Evolutionary conservation across 1,140 invertebrate genomes (phyloP).

Genomic region (Drosophila kikkawai): DNA sequence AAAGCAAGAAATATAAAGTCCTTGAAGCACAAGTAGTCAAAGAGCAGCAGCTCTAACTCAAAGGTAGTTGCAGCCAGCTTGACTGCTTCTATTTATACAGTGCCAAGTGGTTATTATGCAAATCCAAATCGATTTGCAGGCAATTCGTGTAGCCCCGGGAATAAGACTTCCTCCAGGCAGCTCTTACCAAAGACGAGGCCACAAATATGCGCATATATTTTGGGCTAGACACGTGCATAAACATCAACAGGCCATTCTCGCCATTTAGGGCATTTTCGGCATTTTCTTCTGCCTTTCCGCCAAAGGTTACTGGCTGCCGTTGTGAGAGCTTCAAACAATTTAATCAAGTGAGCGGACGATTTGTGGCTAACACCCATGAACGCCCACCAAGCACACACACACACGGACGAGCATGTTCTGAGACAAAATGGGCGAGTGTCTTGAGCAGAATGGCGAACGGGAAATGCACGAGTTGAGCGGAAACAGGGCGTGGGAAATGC

Average conservation of each 20-base stretch:
- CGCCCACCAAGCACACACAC: not conserved
- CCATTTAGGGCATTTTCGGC: constrained; percentile 59
- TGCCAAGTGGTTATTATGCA: constrained; percentile 52
- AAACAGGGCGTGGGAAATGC: constrained; percentile 65
- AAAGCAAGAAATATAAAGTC: not conserved
- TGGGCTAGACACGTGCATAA: constrained; percentile 43
- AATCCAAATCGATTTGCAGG: constrained; percentile 48
- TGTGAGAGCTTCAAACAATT: constrained; percentile 63
- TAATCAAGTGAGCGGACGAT: constrained; percentile 71
- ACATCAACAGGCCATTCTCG: constrained; percentile 60
- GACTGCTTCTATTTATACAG: constrained; percentile 34
- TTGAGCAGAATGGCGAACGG: constrained; percentile 42
- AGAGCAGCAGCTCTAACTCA: not conserved
- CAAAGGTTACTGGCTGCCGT: constrained; percentile 10
- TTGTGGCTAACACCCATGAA: constrained; percentile 62
- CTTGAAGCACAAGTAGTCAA: constrained; percentile 31
- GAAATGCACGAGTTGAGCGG: constrained; percentile 68
- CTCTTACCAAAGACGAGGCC: constrained; percentile 8
- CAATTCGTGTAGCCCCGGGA: constrained; percentile 35
- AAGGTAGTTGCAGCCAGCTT: constrained; percentile 15
- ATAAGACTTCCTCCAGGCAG: constrained; percentile 7
- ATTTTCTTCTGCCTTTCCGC: constrained; percentile 22
- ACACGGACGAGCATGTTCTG: not conserved
- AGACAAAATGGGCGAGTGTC: constrained; percentile 42
- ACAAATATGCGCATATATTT: constrained; percentile 65